A percentile compares a stretch with the other conserved stretches of the same genome.
Conservation (phyloP, 2,113 vertebrate species). For the Calypte anna region DNA sequence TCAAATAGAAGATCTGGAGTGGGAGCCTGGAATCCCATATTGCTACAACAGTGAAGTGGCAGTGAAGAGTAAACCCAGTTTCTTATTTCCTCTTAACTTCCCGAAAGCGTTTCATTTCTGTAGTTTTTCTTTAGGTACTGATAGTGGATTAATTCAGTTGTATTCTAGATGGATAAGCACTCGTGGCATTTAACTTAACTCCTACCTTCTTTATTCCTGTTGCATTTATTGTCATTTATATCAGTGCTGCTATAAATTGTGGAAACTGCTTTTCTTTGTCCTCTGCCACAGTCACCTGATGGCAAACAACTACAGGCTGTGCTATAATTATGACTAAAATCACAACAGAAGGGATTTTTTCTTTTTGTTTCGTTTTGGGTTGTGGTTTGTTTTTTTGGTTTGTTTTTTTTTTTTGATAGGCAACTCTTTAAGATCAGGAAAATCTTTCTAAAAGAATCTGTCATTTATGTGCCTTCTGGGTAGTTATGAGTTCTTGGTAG, state of each 20-base stretch:
- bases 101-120: slow-evolving; percentile 6
- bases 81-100: background rate
- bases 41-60: background rate
- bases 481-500: background rate
- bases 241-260: background rate
- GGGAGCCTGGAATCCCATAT: background rate
- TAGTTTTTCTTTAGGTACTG: slow-evolving; percentile 18
- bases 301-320: background rate
- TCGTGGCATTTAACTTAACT: slow-evolving; percentile 16
- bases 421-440: background rate
- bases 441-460: background rate
- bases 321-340: background rate
- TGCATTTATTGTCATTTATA: background rate
- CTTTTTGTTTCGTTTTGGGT: too few species aligned
- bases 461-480: background rate
- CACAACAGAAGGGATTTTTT: background rate
- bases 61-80: background rate
- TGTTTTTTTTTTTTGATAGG: background rate
- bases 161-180: background rate
- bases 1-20: background rate
- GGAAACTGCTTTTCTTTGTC: background rate
- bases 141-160: slow-evolving; percentile 12
- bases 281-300: background rate
- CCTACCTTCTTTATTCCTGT: background rate
- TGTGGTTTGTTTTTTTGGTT: too few species aligned